Percentiles rank a stretch among this genome's conserved stretches.
Conservation (phyloP, 2,113 vertebrate species). For the Trichomycterus rosablanca region DNA sequence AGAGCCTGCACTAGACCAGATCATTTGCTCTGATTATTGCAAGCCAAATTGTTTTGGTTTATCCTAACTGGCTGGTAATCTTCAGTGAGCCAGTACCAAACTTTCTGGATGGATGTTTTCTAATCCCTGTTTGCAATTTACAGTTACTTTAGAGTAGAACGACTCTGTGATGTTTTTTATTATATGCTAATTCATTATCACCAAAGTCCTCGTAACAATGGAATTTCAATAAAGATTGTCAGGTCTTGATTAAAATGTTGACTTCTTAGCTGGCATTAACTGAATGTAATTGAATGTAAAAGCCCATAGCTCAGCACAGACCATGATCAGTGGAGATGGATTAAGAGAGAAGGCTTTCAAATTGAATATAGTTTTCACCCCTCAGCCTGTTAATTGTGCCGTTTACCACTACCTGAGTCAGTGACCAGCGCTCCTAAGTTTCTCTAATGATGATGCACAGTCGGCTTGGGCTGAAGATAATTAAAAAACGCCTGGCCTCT, state of each 20-base stretch:
- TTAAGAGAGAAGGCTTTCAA: constrained; percentile 98
- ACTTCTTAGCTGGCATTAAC: constrained; percentile 98
- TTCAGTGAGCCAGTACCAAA: not conserved
- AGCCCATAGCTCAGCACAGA: constrained; percentile 88
- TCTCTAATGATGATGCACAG: constrained; percentile 99
- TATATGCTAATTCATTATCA: constrained; percentile 37
- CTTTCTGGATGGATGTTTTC: not conserved
- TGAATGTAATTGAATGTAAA: constrained; percentile 99
- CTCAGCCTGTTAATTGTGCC: constrained; percentile 94
- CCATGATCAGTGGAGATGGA: constrained; percentile 98
- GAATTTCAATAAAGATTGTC: constrained; percentile 71
- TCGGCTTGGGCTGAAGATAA: constrained; percentile 92
- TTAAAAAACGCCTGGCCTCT: constrained; percentile 73
- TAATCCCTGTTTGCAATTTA: constrained; percentile 17
- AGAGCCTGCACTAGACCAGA: not conserved
- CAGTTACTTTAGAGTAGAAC: constrained; percentile 4
- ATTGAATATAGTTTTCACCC: constrained; percentile 97
- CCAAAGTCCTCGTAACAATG: constrained; percentile 52
- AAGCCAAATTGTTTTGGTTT: constrained; percentile 5
- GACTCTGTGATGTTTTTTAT: not conserved
- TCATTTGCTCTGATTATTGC: constrained; percentile 6
- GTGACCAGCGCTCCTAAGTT: constrained; percentile 98
- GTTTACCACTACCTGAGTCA: constrained; percentile 99
- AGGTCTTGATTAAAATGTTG: constrained; percentile 98
- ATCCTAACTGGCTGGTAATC: constrained; percentile 1